Conservation (phyloP, 1,140 invertebrate species). For the Laodelphax striatellus region DNA sequence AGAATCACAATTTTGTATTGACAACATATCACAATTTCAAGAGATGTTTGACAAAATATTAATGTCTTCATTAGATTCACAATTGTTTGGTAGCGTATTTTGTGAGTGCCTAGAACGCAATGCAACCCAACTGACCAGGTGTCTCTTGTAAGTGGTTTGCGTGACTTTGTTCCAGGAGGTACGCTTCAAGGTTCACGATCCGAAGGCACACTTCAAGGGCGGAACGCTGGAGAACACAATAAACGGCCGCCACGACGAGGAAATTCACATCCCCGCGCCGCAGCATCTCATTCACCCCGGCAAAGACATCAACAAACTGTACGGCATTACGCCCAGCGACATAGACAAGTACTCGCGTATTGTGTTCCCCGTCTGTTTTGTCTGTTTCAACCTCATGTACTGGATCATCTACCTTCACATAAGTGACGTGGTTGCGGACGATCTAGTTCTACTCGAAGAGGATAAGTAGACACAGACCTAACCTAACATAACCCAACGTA, state of each 20-base stretch:
- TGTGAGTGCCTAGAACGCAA: too few relatives aligned
- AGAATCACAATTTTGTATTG: too few relatives aligned
- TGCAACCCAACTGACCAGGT: conserved; percentile 20
- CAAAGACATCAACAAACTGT: conserved; percentile 48
- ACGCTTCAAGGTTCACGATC: conserved; percentile 86
- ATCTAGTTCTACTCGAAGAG: conserved; percentile 74
- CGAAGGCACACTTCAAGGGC: conserved; percentile 81
- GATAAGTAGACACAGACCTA: conserved; percentile 45
- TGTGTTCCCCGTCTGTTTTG: conserved; percentile 92
- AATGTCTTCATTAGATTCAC: not conserved
- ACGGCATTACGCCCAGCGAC: conserved; percentile 81
- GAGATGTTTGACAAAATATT: too few relatives aligned
- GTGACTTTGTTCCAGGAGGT: conserved; percentile 74
- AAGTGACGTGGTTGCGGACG: conserved; percentile 85
- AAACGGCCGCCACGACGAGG: conserved; percentile 58
- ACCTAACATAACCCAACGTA: too few relatives aligned
- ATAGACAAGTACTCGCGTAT: conserved; percentile 95
- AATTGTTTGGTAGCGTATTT: not conserved
- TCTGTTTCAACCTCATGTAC: conserved; percentile 96
- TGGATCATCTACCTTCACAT: conserved; percentile 96
- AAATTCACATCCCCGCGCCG: conserved; percentile 52
- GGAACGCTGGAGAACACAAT: conserved; percentile 82
- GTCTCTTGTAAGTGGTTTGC: conserved; percentile 54
- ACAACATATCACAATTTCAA: too few relatives aligned
- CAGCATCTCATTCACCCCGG: conserved; percentile 65